Evolutionary conservation across 2,888 invertebrate genomes (phyloP), one percentile per base, ranked within the genome.

Genomic region (Oscheius sp.): DNA sequence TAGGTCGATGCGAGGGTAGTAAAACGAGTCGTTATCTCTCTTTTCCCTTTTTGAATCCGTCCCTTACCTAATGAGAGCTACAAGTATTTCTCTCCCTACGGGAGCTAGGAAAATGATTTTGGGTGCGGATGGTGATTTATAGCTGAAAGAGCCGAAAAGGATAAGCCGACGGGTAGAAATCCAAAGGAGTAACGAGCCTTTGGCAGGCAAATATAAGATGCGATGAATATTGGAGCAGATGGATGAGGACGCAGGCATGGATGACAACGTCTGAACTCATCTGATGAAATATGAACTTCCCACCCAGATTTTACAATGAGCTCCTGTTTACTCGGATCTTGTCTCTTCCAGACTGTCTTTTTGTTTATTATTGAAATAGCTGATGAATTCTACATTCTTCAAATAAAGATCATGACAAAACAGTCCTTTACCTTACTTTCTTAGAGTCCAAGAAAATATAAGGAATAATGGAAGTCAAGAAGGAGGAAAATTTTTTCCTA

Each of bases 221-320:
- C 59, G 59, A 59, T 59, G 59, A 59, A 59, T 59, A 59, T 59
- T 41, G 41, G 44, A 59, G 59, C 28, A 59, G 57, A 57, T 38
- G 57, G 24, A 57, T 41, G 57, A 57, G 59, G 36, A 36, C n/a
- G n/a, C n/a, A 41, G n/a, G 41, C n/a, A 26, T 17, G 50, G 54
- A 54, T 32, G 33, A 54, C 17, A 33, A 8, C 6, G 54, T 12
- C 1, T 30, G 30, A 14, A 28, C 49, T 14, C 22, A n/a, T n/a
- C n/a, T n/a, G n/a, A n/a, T n/a, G n/a, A n/a, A n/a, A n/a, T n/a
- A n/a, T n/a, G n/a, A n/a, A n/a, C n/a, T n/a, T n/a, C n/a, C n/a
- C n/a, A n/a, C n/a, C n/a, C n/a, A n/a, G n/a, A n/a, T n/a, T n/a
- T n/a, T n/a, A n/a, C n/a, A n/a, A n/a, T n/a, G n/a, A n/a, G n/a